These are phyloP conservation scores for Apodemia duryi DNA, from an alignment of 2,888 invertebrate genomes.

Conservation along the genomic window DNA sequence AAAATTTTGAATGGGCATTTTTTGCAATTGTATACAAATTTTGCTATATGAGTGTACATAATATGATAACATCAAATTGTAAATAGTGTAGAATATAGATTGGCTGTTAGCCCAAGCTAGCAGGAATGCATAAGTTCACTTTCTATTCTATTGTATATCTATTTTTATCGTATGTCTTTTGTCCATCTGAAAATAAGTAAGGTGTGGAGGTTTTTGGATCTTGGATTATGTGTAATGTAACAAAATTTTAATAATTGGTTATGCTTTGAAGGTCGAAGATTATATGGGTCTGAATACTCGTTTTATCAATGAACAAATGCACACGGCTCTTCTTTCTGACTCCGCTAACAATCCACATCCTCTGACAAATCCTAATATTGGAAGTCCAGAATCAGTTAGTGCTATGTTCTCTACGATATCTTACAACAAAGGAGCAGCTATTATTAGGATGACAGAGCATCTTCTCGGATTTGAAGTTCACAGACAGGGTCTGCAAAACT, in stretches of 20 bases:
- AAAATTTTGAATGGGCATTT: no score
- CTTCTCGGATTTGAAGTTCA: slow-evolving; percentile 76
- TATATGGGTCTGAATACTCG: slow-evolving; percentile 83
- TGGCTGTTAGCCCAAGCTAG: no score
- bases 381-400: slow-evolving; percentile 68
- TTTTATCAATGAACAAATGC: slow-evolving; percentile 85
- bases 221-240: slow-evolving; percentile 49
- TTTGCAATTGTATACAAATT: no score
- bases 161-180: no score
- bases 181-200: no score
- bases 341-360: slow-evolving; percentile 79
- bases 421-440: slow-evolving; percentile 83
- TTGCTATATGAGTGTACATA: no score
- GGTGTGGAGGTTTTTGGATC: no score
- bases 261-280: slow-evolving; percentile 71
- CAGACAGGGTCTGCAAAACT: slow-evolving; percentile 72
- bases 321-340: slow-evolving; percentile 80
- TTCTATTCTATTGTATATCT: no score
- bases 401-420: slow-evolving; percentile 83
- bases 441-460: slow-evolving; percentile 85
- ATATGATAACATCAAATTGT: no score
- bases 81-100: no score
- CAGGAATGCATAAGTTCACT: no score
- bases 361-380: slow-evolving; percentile 75
- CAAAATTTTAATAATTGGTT: not conserved